Percentiles rank a stretch among this genome's conserved stretches.
Evolutionary conservation across 2,888 invertebrate genomes (phyloP).

Genomic region (Parascotia fuliginaria): DNA sequence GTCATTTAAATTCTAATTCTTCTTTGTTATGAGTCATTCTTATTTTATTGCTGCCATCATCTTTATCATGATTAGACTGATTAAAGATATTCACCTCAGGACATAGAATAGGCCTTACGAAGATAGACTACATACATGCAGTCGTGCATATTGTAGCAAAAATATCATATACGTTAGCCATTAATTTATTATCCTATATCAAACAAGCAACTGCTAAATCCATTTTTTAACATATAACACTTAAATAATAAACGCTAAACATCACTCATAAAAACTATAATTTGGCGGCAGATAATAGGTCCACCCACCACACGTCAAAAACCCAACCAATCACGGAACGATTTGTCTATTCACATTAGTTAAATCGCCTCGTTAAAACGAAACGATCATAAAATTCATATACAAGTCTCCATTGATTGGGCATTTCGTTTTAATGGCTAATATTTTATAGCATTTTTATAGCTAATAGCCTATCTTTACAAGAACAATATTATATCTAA

Average conservation of each 20-base stretch:
- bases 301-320: constrained; percentile 29
- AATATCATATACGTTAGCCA: background rate
- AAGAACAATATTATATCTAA: constrained; percentile 38
- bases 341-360: constrained; percentile 81
- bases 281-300: constrained; percentile 25
- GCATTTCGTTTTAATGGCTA: constrained; percentile 61
- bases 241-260: constrained; percentile 8
- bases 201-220: background rate
- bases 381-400: constrained; percentile 67
- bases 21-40: no score
- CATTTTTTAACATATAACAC: constrained; percentile 13
- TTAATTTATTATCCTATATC: no score
- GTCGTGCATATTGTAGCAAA: no score
- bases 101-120: no score
- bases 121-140: no score
- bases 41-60: no score
- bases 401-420: constrained; percentile 71
- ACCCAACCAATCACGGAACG: constrained; percentile 64
- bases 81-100: no score
- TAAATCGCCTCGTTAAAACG: constrained; percentile 66
- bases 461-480: constrained; percentile 40
- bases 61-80: no score
- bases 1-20: no score
- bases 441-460: constrained; percentile 58
- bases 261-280: constrained; percentile 24